Conservation (phyloP, 2,888 invertebrate genomes). For the Pseudeuparius sepicola region DNA sequence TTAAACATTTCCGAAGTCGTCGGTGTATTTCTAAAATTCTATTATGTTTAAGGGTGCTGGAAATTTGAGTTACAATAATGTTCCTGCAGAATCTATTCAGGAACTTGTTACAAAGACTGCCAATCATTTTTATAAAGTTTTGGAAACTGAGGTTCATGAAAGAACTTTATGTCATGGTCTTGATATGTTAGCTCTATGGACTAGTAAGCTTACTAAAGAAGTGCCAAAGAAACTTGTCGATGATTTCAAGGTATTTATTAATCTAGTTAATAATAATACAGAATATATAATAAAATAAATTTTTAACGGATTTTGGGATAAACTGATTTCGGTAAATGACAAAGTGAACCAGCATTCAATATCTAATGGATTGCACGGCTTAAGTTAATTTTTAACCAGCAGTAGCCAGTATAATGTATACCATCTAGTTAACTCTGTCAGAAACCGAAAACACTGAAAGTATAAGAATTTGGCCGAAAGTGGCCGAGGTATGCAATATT, state of each 20-base stretch:
- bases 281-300: no score
- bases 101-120: slow-evolving; percentile 51
- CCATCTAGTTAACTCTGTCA: no score
- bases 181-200: slow-evolving; percentile 75
- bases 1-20: slow-evolving; percentile 8
- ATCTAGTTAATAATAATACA: no score
- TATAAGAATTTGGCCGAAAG: no score
- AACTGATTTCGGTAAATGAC: no score
- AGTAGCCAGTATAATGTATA: no score
- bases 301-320: no score
- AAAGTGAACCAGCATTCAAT: no score
- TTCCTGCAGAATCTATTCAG: slow-evolving; percentile 48
- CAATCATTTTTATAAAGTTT: slow-evolving; percentile 61
- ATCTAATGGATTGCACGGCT: no score
- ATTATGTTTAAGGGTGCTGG: slow-evolving; percentile 51
- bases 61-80: slow-evolving; percentile 59
- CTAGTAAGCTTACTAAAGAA: slow-evolving; percentile 51
- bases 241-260: slow-evolving; percentile 52
- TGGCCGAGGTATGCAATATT: no score
- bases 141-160: slow-evolving; percentile 87
- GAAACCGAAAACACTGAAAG: no score
- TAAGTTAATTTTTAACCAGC: no score
- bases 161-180: slow-evolving; percentile 75
- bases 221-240: slow-evolving; percentile 57
- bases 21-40: slow-evolving; percentile 3